Base-by-base conservation (phyloP, 2,797 vertebrate genomes). In the Gadopsis marmoratus region DNA sequence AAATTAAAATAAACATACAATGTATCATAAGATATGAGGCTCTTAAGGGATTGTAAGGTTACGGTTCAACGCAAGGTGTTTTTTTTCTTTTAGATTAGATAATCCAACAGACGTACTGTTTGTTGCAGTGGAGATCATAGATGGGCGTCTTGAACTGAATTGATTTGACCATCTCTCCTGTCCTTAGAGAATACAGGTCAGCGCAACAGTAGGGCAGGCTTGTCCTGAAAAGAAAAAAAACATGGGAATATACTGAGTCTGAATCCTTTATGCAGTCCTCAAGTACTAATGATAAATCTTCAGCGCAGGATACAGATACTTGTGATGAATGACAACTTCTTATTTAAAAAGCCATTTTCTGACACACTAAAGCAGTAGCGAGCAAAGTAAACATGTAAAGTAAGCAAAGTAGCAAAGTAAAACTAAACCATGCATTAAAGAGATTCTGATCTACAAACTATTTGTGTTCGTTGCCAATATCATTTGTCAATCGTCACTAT, bases 71-170 rank as follows among this genome's bases (percentile, higher is more conserved):
- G 26, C 26, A 26, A 26, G 33, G 33, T 33, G 4, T 33, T 33
- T 33, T 33, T 33, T 33, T 33, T 10, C 26, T 6, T 41, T 17
- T 0, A 19, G 9, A n/a, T 47, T 0, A 29, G 29, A 7, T 8
- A 16, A 5, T 33, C 5, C 39, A 23, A 2, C 3, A n/a, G 26
- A 81, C 90, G 16, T 72, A 99, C 98, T 97, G 96, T 93, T 97
- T 97, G 92, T 98, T 99, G 93, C 98, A 99, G 81, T 99, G 96
- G 10, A 99, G 95, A 78, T 99, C 97, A 79, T 98, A 99, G 93
- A 99, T 99, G 4, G 97, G 96, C 0, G 98, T 99, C 94, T 99
- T 99, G 94, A 99, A 99, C 90, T 99, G 98, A 89, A 99, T 97
- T 2, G 98, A 99, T 85, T 99, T 99, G 76, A 98, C 98, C 96